Conservation (phyloP, 2,888 invertebrate genomes). For the Sphaerophoria rueppellii region DNA sequence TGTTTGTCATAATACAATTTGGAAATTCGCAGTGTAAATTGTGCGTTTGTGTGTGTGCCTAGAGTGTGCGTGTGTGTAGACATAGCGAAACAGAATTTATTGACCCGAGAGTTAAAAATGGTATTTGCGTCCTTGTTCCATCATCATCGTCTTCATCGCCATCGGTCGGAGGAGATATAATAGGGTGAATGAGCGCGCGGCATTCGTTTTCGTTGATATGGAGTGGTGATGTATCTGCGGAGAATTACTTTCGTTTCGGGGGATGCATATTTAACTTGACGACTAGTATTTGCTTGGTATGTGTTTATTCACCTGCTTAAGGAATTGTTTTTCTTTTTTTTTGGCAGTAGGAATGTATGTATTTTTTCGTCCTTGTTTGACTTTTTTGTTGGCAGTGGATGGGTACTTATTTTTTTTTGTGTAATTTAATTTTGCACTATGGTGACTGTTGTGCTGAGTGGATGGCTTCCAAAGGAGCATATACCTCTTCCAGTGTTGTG, state of each 20-base stretch:
- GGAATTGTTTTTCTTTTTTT: constrained; percentile 53
- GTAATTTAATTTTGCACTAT: constrained; percentile 42
- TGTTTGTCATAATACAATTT: constrained; percentile 15
- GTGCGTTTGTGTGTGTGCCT: constrained; percentile 31
- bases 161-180: constrained; percentile 45
- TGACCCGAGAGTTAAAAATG: constrained; percentile 71
- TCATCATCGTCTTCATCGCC: background rate
- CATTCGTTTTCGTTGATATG: constrained; percentile 31
- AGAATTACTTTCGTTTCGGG: constrained; percentile 69
- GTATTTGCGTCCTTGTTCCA: constrained; percentile 71
- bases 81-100: constrained; percentile 65
- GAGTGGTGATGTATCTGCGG: constrained; percentile 66
- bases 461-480: constrained; percentile 15
- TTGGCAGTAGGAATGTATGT: background rate
- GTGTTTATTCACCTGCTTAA: constrained; percentile 72
- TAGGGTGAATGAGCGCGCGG: constrained; percentile 72
- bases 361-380: constrained; percentile 9
- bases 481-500: background rate
- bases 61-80: constrained; percentile 9
- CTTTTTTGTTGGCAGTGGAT: constrained; percentile 3
- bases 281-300: constrained; percentile 63
- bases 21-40: constrained; percentile 22
- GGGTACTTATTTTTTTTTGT: constrained; percentile 32
- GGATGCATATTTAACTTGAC: constrained; percentile 71
- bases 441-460: background rate